Conservation (phyloP, 2,888 invertebrate genomes). For the Hemithea aestivaria region DNA sequence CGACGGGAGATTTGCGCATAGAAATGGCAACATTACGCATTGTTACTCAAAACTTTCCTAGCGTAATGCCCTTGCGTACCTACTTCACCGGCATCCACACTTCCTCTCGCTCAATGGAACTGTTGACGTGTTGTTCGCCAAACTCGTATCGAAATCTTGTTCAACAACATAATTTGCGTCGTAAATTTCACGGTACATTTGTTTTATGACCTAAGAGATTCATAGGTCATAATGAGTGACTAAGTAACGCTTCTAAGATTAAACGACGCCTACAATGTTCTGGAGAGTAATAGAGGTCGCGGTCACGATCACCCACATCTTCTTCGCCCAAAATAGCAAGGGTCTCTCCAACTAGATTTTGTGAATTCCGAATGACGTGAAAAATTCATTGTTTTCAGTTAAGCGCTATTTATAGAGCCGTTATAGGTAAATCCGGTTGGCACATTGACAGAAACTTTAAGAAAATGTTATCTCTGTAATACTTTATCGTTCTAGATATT, state of each 20-base stretch:
- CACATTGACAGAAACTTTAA: slow-evolving; percentile 22
- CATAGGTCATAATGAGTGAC: slow-evolving; percentile 6
- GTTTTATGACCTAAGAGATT: slow-evolving; percentile 8
- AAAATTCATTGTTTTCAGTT: slow-evolving; percentile 9
- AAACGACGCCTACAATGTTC: slow-evolving; percentile 10
- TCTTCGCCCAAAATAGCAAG: slow-evolving; percentile 4
- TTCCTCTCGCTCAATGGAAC: slow-evolving; percentile 57
- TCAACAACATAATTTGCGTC: slow-evolving; percentile 2
- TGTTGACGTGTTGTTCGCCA: slow-evolving; percentile 30
- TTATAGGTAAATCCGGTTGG: slow-evolving; percentile 19
- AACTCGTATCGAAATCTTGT: slow-evolving; percentile 11
- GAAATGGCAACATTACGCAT: slow-evolving; percentile 76
- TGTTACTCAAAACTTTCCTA: slow-evolving; percentile 72
- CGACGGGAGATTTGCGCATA: slow-evolving; percentile 68
- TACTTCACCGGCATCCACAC: slow-evolving; percentile 60
- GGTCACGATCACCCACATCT: slow-evolving; percentile 14
- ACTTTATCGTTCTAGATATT: too few relatives aligned
- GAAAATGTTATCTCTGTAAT: slow-evolving; percentile 19
- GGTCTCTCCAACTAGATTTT: neutral
- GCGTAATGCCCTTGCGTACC: slow-evolving; percentile 62
- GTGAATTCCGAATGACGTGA: slow-evolving; percentile 6
- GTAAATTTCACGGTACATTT: slow-evolving; percentile 3
- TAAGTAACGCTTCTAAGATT: slow-evolving; percentile 4
- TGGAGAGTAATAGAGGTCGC: slow-evolving; percentile 11
- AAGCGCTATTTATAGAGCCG: slow-evolving; percentile 11